Conservation (phyloP, 1,140 invertebrate genomes). For the Oryzaephilus surinamensis region DNA sequence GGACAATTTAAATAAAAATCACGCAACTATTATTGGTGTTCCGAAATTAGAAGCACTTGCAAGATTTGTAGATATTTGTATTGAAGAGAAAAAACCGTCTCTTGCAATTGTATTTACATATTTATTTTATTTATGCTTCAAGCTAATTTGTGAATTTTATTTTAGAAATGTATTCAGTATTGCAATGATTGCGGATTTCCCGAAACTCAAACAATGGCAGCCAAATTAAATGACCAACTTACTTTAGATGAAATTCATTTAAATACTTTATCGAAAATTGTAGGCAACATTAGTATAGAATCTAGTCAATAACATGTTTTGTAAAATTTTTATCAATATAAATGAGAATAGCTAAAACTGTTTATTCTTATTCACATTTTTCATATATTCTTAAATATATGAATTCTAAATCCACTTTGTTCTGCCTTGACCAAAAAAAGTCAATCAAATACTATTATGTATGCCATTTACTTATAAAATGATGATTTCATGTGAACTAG, state of each 20-base stretch:
- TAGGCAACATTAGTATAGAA: no score
- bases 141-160: conserved; percentile 15
- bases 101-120: conserved; percentile 37
- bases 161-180: conserved; percentile 42
- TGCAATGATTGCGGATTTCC: conserved; percentile 42
- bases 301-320: no score
- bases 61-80: conserved; percentile 39
- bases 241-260: conserved; percentile 40
- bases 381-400: no score
- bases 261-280: conserved; percentile 38
- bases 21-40: conserved; percentile 43
- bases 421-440: conserved; percentile 13
- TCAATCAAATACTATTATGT: conserved; percentile 5
- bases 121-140: background rate
- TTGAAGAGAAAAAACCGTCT: conserved; percentile 39
- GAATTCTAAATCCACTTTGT: no score
- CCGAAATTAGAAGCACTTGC: conserved; percentile 38
- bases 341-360: no score
- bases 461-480: no score
- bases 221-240: conserved; percentile 35
- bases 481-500: conserved; percentile 9
- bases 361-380: no score
- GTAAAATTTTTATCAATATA: no score
- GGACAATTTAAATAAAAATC: conserved; percentile 40
- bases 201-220: conserved; percentile 36